Percentiles rank a stretch among this genome's conserved stretches.
phyloP scores from a whole-genome alignment of 2,113 vertebrate species.

The Stegastes partitus region DNA sequence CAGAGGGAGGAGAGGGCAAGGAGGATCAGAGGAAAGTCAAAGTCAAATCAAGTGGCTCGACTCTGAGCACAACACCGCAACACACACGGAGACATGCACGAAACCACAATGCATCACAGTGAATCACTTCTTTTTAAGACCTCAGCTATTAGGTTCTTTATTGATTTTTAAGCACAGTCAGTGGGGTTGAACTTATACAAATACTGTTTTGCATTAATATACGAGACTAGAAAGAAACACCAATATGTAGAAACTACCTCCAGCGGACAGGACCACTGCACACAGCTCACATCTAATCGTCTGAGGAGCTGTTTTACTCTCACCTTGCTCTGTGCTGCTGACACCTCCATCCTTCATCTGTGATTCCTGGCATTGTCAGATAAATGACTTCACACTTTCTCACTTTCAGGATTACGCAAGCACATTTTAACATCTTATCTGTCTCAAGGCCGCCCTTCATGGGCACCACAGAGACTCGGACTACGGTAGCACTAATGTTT shows the following conservation, averaged over 20 bases:
- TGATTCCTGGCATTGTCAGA: conserved; percentile 24
- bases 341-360: conserved; percentile 2
- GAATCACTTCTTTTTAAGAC: conserved; percentile 14
- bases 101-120: neutral
- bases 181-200: neutral
- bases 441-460: conserved; percentile 37
- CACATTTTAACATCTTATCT: conserved; percentile 39
- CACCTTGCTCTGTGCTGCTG: neutral
- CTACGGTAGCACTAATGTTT: conserved; percentile 19
- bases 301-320: neutral
- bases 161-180: neutral
- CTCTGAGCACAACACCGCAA: conserved; percentile 16
- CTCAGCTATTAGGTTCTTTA: neutral
- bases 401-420: conserved; percentile 1
- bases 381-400: conserved; percentile 41
- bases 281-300: neutral
- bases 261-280: neutral
- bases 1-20: conserved; percentile 49
- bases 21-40: conserved; percentile 71
- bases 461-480: conserved; percentile 10
- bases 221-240: neutral
- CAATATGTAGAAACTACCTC: neutral
- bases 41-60: conserved; percentile 40
- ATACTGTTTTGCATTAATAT: neutral
- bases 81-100: conserved; percentile 19